Conservation (phyloP, 2,888 invertebrate species). For the Nomada fucata region DNA sequence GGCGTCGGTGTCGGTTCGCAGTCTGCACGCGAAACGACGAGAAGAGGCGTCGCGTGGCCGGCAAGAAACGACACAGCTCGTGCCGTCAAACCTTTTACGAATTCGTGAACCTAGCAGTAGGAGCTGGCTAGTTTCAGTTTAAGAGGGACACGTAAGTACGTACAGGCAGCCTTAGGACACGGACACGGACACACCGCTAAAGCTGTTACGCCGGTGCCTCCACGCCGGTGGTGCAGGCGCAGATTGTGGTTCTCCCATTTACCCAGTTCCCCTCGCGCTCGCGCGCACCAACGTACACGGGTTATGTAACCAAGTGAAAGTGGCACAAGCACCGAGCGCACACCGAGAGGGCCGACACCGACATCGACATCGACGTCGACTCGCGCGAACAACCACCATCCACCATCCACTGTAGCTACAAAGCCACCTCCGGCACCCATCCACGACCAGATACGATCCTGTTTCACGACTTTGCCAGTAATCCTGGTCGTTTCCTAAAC, state of each 20-base stretch:
- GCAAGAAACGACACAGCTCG: constrained; percentile 52
- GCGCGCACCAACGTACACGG: constrained; percentile 77
- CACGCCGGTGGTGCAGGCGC: constrained; percentile 72
- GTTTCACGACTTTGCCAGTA: constrained; percentile 38
- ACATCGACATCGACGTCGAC: constrained; percentile 66
- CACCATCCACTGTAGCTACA: constrained; percentile 58
- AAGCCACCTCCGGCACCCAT: constrained; percentile 60
- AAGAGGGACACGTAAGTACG: constrained; percentile 22
- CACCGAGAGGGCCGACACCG: constrained; percentile 71
- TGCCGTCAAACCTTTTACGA: constrained; percentile 60
- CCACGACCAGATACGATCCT: constrained; percentile 62
- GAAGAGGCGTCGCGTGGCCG: constrained; percentile 12
- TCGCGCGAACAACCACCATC: constrained; percentile 72
- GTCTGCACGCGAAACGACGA: constrained; percentile 33
- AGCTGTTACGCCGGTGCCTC: constrained; percentile 44
- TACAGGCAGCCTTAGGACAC: constrained; percentile 39
- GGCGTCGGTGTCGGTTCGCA: constrained; percentile 30
- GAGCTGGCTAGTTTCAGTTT: constrained; percentile 34
- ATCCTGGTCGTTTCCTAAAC: constrained; percentile 39
- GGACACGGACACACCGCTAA: constrained; percentile 30
- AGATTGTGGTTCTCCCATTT: constrained; percentile 84
- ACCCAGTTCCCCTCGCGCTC: constrained; percentile 82
- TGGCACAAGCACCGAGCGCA: constrained; percentile 80
- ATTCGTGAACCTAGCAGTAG: constrained; percentile 43
- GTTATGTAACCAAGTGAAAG: constrained; percentile 84